These are phyloP conservation scores for Sebastes paucispinis DNA, from an alignment of 2,797 vertebrate genomes.

Conservation along the genomic window DNA sequence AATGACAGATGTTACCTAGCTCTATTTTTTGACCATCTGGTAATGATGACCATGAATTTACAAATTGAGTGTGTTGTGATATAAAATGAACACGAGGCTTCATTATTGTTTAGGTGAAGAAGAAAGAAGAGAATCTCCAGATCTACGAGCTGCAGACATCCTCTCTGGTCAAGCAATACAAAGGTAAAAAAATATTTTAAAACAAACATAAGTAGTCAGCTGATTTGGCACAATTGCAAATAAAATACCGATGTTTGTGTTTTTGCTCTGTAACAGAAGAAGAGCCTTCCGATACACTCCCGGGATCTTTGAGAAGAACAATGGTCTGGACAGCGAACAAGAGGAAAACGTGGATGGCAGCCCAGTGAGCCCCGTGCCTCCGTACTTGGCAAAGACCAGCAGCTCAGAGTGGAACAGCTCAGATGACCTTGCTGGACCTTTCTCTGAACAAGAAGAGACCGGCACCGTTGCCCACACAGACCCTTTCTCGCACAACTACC, in stretches of 20 bases:
- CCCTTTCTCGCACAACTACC: conserved; percentile 56
- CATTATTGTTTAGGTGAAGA: conserved; percentile 69
- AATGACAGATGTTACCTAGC: conserved; percentile 46
- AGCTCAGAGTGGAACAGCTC: conserved; percentile 84
- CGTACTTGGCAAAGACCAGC: conserved; percentile 76
- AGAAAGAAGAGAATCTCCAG: conserved; percentile 68
- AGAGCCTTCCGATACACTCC: conserved; percentile 75
- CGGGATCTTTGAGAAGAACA: conserved; percentile 57
- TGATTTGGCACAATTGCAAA: neutral
- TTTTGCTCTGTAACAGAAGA: conserved; percentile 48
- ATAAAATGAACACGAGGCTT: conserved; percentile 19
- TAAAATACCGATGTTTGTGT: conserved; percentile 3
- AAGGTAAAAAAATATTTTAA: conserved; percentile 80
- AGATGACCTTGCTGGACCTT: conserved; percentile 73
- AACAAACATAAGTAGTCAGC: neutral
- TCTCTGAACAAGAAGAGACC: conserved; percentile 77
- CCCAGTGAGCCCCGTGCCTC: conserved; percentile 53
- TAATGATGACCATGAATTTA: conserved; percentile 14
- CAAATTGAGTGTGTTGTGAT: conserved; percentile 20
- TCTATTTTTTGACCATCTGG: conserved; percentile 26
- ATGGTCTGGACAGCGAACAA: conserved; percentile 52
- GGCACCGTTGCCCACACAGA: conserved; percentile 4
- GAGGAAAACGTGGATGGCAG: conserved; percentile 60
- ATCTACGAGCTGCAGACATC: conserved; percentile 70
- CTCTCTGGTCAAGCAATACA: conserved; percentile 76